Evolutionary conservation across 1,140 invertebrate genomes (phyloP), one percentile per base, ranked within the genome.

Genomic region (Trachymyrmex septentrionalis): DNA sequence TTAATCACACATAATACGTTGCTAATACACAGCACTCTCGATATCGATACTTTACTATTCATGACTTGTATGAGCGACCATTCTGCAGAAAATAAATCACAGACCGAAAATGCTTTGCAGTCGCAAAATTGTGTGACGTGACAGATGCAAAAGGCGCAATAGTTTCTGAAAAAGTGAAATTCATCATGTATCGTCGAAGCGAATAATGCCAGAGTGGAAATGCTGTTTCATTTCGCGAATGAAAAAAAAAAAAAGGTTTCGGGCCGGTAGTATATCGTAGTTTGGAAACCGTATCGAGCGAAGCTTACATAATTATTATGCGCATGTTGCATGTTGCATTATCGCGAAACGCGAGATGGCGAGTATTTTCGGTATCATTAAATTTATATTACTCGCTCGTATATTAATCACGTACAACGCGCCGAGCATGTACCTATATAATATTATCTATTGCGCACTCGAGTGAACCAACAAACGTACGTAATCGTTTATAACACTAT

Each of bases 301-400:
- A 14, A 73, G 67, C 14, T 24, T 38, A 44, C 44, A 50, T 84
- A 48, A 84, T 84, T 84, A 75, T 84, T 75, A 84, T 61, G 38
- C 48, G 64, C 67, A 50, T 63, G 55, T 82, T 73, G 78, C 67
- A 69, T 72, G 66, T 30, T 61, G 80, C 24, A 84, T 84, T 61
- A 73, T 84, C 63, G 55, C 24, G 63, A 38, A 55, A 67, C 63
- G 44, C 44, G 69, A 84, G 69, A 73, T 27, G 38, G 69, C 24
- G 80, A 30, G 69, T 84, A 84, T 84, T 84, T 84, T 84, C 63
- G 55, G 80, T 84, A 84, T 82, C 80, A 82, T 84, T 84, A 84
- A 84, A 84, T 84, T 75, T 84, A 84, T 84, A 84, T 84, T 50
- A 84, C 71, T 75, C 69, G 69, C 69, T 73, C 38, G 80, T 69